Base-by-base conservation (phyloP, 2,888 invertebrate species). In the Tenodera sinensis region DNA sequence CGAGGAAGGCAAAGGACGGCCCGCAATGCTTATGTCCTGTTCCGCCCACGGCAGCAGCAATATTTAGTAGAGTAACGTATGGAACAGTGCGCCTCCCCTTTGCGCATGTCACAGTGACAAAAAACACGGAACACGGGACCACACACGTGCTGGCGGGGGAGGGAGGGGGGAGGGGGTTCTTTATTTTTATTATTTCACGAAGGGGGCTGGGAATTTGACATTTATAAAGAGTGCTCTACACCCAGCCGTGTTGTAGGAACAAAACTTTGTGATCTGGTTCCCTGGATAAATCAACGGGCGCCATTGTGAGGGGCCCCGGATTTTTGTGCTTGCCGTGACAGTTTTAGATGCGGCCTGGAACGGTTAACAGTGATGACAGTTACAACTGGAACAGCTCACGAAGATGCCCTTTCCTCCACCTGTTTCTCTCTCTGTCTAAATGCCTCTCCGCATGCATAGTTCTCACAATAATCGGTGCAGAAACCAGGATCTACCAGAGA, bases 181-280 rank as follows among this genome's bases (percentile, higher is more conserved):
- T 85, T 85, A 85, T 85, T 85, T 85, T 25, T 47, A 47, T 85
- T 47, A 85, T 85, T 84, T 27, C n/a, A 84, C 85, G 85, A 85
- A n/a, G 85, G 47, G 85, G 85, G 85, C 85, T 47, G 85, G 85
- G 85, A 85, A 85, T 85, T n/a, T 85, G 85, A 85, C 85, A 85
- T 85, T 85, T 85, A 85, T 85, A 85, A 47, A 85, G 85, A 84
- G 12, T 84, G 30, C 47, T 27, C 85, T 47, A n/a, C 85, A 30
- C 25, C 42, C 20, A 84, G n/a, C 47, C 84, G 28, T 83, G 47
- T 42, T 4, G 6, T 7, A 42, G 2, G 54, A n/a, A 71, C 54
- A 71, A 54, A 27, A 34, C 42, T 85, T 85, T 85, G 85, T 85
- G 85, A 85, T 54, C 85, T 47, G 85, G 85, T 47, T 85, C 85